Evolutionary conservation across 2,113 vertebrate species (phyloP).

Genomic region (Motacilla alba): DNA sequence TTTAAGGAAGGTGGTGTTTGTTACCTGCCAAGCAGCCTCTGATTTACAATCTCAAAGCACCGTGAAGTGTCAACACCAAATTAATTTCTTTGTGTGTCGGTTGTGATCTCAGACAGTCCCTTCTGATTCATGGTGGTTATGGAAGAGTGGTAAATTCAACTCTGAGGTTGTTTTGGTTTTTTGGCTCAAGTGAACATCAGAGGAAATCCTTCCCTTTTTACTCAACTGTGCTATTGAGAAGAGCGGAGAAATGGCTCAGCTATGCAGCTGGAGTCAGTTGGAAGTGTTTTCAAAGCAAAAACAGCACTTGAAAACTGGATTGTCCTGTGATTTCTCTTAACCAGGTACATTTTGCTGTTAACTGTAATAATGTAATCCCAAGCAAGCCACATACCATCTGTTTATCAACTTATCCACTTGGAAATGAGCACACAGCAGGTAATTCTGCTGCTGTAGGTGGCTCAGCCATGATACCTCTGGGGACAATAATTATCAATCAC

Average conservation of each 20-base stretch:
- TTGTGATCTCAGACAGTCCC: conserved; percentile 21
- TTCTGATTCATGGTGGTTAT: background rate
- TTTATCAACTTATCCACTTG: background rate
- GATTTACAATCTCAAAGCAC: conserved; percentile 46
- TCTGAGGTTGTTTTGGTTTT: conserved; percentile 11
- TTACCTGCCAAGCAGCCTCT: conserved; percentile 49
- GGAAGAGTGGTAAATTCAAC: conserved; percentile 9
- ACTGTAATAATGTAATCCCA: background rate
- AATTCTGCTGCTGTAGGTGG: background rate
- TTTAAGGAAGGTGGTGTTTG: conserved; percentile 35
- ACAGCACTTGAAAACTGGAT: background rate
- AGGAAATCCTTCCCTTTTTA: conserved; percentile 32
- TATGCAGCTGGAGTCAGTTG: background rate
- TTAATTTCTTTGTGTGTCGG: background rate
- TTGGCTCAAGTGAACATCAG: conserved; percentile 23
- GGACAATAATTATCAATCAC: fast-evolving
- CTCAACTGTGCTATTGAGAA: conserved; percentile 13
- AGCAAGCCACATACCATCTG: background rate
- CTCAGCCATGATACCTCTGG: background rate
- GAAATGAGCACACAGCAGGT: background rate
- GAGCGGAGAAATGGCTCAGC: background rate
- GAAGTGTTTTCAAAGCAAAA: conserved; percentile 12
- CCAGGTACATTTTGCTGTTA: background rate
- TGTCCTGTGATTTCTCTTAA: conserved; percentile 1
- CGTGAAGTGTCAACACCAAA: conserved; percentile 31